A percentile compares a stretch with the other conserved stretches of the same genome.
Conservation (phyloP, 2,797 vertebrate genomes). For the Antennarius maculatus region DNA sequence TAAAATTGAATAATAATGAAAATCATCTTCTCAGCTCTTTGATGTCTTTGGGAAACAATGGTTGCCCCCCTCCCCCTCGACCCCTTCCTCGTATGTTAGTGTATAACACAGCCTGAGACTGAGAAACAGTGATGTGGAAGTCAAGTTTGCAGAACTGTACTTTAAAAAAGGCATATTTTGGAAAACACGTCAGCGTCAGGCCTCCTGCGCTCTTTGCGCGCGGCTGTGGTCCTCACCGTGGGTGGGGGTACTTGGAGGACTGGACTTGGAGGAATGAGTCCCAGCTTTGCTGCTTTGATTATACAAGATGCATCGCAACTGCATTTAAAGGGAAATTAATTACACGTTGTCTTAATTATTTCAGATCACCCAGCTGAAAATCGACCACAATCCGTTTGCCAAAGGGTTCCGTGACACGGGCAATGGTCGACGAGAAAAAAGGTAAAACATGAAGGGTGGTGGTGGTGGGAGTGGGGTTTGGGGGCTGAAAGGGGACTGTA, state of each 20-base stretch:
- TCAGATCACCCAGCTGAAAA: slow-evolving; percentile 95
- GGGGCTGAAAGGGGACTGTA: not conserved
- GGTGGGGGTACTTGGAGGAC: slow-evolving; percentile 12
- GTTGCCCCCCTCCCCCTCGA: not conserved
- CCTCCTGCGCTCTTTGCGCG: not conserved
- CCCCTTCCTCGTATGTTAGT: not conserved
- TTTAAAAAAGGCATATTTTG: not conserved
- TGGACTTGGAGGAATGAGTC: slow-evolving; percentile 1
- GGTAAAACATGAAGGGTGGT: slow-evolving; percentile 79
- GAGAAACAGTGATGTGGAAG: slow-evolving; percentile 35
- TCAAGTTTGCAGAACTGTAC: slow-evolving; percentile 41
- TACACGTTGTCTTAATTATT: slow-evolving; percentile 37
- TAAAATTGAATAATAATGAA: slow-evolving; percentile 36
- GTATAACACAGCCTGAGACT: slow-evolving; percentile 15
- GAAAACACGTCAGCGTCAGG: not conserved
- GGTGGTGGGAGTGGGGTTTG: too few species aligned
- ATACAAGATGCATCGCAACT: too few species aligned
- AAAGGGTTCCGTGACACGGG: slow-evolving; percentile 99
- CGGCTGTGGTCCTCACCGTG: not conserved
- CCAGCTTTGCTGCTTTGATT: not conserved
- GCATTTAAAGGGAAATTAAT: slow-evolving; percentile 2
- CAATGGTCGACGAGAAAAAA: slow-evolving; percentile 96
- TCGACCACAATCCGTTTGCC: slow-evolving; percentile 98
- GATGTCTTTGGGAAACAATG: slow-evolving; percentile 44
- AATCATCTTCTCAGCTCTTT: slow-evolving; percentile 46